Evolutionary conservation across 2,797 vertebrate species (phyloP), one percentile per base, ranked within the genome.

Genomic region (Odontamblyopus lacepedii): DNA sequence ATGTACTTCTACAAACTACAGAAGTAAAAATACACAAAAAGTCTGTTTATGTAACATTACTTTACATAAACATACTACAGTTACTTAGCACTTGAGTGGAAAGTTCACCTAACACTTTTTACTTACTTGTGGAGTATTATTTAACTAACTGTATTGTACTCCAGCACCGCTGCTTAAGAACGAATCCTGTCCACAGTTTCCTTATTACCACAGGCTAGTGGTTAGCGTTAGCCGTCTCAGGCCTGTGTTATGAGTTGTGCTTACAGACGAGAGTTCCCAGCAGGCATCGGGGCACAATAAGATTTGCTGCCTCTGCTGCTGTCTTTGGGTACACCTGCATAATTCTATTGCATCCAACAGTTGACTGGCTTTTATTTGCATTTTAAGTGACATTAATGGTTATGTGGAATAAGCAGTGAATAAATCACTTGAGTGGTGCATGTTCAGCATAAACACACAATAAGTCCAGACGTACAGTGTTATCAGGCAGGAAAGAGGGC

Each of bases 361-460:
- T 78, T 88, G 88, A 87, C 76, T 88, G 82, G 83, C 77, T 82
- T 90, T 88, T 89, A 91, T 91, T 93, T 90, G 87, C 85, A 90
- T 91, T 89, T 88, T 85, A 89, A 89, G 85, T 87, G 89, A 89
- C 88, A 88, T 88, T 86, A 89, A 90, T 87, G 83, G 81, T 80
- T 86, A 69, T 63, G 69, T 74, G 65, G 75, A 82, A 83, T 85
- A 82, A 82, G 77, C 76, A 63, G 61, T 77, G 83, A 85, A 90
- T 91, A 90, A 90, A 90, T 90, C 88, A 87, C 50, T 35, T 16
- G 70, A 70, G 74, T 77, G 51, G 84, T 86, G 84, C 83, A 79
- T 41, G 74, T 76, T 71, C 86, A 85, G 87, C 88, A 87, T 81
- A 84, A 78, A 62, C 68, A 59, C 73, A 83, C 29, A 63, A 62